Evolutionary conservation across 2,797 vertebrate genomes (phyloP).

Genomic region (Natrix natrix): DNA sequence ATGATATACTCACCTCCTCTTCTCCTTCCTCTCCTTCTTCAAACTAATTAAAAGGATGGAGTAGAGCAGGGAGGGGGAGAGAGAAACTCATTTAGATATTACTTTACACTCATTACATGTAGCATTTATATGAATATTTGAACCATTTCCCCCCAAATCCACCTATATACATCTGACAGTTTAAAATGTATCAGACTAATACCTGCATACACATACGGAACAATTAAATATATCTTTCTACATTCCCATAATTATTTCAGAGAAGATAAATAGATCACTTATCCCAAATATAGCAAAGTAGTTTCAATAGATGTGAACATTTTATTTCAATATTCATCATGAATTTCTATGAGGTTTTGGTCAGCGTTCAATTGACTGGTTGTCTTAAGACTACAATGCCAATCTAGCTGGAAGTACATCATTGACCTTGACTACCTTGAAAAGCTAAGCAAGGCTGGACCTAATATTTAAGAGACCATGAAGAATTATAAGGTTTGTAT

Average conservation of each 20-base stretch:
- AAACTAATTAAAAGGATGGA: conserved; percentile 76
- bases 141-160: background rate
- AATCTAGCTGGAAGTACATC: background rate
- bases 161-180: background rate
- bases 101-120: background rate
- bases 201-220: background rate
- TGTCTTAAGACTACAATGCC: background rate
- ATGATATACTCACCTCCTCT: conserved; percentile 84
- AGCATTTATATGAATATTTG: background rate
- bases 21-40: conserved; percentile 96
- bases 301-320: background rate
- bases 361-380: background rate
- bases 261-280: background rate
- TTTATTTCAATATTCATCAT: background rate
- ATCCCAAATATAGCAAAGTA: background rate
- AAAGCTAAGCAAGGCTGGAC: background rate
- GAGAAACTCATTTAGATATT: conserved; percentile 12
- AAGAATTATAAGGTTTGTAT: background rate
- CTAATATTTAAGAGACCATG: background rate
- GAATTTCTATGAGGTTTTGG: background rate
- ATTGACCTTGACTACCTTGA: background rate
- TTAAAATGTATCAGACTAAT: background rate
- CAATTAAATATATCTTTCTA: background rate
- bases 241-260: background rate
- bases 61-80: conserved; percentile 36